A percentile compares a stretch with the other conserved stretches of the same genome.
Conservation (phyloP, 2,113 vertebrate species). For the Chloropsis cyanopogon region DNA sequence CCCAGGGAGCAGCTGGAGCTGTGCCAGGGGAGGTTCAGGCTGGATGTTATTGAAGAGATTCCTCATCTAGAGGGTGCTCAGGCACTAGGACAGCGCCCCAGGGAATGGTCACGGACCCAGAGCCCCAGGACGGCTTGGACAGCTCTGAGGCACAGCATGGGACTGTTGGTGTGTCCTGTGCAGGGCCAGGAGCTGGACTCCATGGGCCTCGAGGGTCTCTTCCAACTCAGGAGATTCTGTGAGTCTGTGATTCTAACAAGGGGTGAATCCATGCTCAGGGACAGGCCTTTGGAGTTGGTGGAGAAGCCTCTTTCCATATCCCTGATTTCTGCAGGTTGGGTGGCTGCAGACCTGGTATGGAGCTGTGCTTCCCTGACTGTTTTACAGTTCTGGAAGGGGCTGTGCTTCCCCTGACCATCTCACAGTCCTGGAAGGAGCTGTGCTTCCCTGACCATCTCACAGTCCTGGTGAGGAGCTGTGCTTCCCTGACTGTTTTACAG, state of each 20-base stretch:
- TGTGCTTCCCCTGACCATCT: too few species aligned
- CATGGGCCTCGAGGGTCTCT: background rate
- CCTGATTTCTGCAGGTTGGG: too few species aligned
- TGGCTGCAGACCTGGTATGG: fast-evolving
- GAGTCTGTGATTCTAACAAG: background rate
- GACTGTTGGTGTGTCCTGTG: background rate
- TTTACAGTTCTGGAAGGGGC: too few species aligned
- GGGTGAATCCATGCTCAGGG: background rate
- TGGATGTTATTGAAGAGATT: background rate
- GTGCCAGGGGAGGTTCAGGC: background rate
- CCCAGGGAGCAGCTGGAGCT: background rate
- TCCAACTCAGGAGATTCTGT: background rate
- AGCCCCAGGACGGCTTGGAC: background rate
- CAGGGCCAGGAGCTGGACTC: background rate
- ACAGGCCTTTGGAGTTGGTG: background rate
- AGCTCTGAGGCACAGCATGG: background rate
- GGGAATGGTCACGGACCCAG: background rate
- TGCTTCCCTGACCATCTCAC: too few species aligned
- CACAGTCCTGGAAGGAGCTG: too few species aligned
- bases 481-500: too few species aligned
- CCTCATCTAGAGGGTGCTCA: background rate
- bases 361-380: background rate
- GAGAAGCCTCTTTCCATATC: background rate
- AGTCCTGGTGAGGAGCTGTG: too few species aligned
- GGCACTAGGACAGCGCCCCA: background rate